Base-by-base conservation (phyloP, 2,888 invertebrate genomes). In the Acanthosepion lycidas region DNA sequence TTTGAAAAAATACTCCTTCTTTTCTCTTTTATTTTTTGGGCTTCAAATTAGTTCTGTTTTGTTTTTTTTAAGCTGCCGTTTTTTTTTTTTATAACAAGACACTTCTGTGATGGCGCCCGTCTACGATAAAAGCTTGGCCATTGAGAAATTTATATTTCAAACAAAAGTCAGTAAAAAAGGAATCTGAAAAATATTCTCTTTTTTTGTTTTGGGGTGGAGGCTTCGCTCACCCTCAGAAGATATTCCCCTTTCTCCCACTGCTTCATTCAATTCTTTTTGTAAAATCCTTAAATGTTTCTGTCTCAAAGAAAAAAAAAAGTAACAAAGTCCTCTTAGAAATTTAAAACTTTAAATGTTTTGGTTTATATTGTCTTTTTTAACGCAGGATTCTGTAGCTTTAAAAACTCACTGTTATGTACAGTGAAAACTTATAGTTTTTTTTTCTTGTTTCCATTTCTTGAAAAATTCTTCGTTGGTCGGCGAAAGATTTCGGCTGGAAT, bases 241-340 rank as follows among this genome's bases (percentile, higher is more conserved):
- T 78, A 33, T 78, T 78, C 78, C 78, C 78, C 78, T 78, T n/a
- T 78, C 78, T n/a, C n/a, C 78, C 78, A 78, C 78, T 78, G 78
- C n/a, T 78, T 78, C 78, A 78, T 78, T n/a, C n/a, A 78, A 78
- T 78, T 18, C n/a, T 33, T n/a, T 78, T 78, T 78, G n/a, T n/a
- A 9, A 78, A 78, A n/a, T 78, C 6, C n/a, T 9, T 78, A 15
- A 26, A 78, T n/a, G 78, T 28, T 1, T 78, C 78, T 78, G 78
- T n/a, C 78, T n/a, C 12, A 12, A n/a, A 15, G 8, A n/a, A 78
- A 78, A 8, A 6, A 78, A 78, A n/a, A 78, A 78, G 1, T 78
- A n/a, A 78, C 28, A 78, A n/a, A 55, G 28, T 78, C n/a, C 1
- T 78, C 78, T 6, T 8, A n/a, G 8, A 78, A 78, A n/a, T n/a